Evolutionary conservation across 2,888 invertebrate species (phyloP), one percentile per base, ranked within the genome.

Genomic region (Dexiosoma caninum): DNA sequence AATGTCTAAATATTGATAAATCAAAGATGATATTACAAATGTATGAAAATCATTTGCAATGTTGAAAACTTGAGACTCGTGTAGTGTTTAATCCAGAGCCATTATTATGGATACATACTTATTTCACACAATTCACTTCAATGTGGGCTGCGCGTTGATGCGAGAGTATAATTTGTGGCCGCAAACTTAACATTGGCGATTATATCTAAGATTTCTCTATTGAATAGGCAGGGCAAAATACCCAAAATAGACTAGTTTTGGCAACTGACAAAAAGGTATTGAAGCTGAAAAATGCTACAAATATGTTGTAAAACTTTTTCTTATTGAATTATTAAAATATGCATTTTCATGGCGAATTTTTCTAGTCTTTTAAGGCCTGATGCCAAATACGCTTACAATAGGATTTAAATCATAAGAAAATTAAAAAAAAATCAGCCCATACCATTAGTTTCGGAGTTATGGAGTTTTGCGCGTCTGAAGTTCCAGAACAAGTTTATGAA

Each of bases 11-110:
- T n/a, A n/a, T n/a, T n/a, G n/a, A n/a, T n/a, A n/a, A n/a, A n/a
- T n/a, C n/a, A n/a, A n/a, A n/a, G n/a, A n/a, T n/a, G n/a, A n/a
- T 46, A 21, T 57, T 53, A 23, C 4, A 19, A 46, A 49, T 10
- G 14, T 46, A 42, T 59, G 53, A 37, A 59, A 80, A 66, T 71
- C 40, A 64, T 71, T 55, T 72, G 55, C 51, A 82, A 82, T 80
- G 78, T 80, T 77, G 69, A 74, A 79, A 74, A 79, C 70, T 77
- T 74, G 70, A 79, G 70, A 78, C 80, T 78, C 66, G 57, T 80
- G 74, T 59, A 70, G 51, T 69, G 69, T 66, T 72, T 23, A 70
- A 59, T 46, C 16, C 16, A 51, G 27, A 35, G 60, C 66, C 60
- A 75, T 70, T 57, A 71, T 75, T n/a, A n/a, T n/a, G n/a, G 62